Conservation (phyloP, 2,113 vertebrate genomes). For the Budorcas taxicolor region DNA sequence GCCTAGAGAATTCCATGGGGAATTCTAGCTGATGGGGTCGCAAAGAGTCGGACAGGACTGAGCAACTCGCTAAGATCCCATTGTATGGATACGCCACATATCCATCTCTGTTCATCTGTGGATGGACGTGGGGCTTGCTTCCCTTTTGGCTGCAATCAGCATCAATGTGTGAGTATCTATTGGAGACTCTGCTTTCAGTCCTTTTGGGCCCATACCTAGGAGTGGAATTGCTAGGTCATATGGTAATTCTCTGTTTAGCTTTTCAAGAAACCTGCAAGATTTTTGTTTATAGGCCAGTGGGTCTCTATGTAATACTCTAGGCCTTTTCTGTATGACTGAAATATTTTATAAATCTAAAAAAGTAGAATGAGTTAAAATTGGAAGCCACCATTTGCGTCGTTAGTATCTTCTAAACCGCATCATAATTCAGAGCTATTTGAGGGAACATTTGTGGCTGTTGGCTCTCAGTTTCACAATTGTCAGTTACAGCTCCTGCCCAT, state of each 20-base stretch:
- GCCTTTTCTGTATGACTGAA: neutral
- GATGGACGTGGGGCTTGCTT: neutral
- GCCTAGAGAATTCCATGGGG: neutral
- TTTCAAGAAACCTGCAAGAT: neutral
- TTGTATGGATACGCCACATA: rapidly evolving
- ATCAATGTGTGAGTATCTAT: rapidly evolving
- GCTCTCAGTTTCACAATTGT: neutral
- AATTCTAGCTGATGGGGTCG: neutral
- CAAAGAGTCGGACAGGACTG: neutral
- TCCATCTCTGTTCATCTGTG: neutral
- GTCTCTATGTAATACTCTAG: neutral
- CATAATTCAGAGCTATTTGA: neutral
- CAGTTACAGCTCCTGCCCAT: neutral
- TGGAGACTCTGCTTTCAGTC: neutral
- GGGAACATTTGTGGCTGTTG: neutral
- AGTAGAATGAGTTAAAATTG: neutral
- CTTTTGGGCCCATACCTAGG: neutral
- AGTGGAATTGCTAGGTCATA: neutral
- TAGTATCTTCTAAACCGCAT: slow-evolving; percentile 5
- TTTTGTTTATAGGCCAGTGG: neutral
- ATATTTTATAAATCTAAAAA: slow-evolving; percentile 12
- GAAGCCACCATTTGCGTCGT: neutral
- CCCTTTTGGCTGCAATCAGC: neutral
- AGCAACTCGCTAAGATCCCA: neutral
- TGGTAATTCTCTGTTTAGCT: neutral